Evolutionary conservation across 2,888 invertebrate species (phyloP), one percentile per base, ranked within the genome.

Genomic region (Ypsolopha scabrella): DNA sequence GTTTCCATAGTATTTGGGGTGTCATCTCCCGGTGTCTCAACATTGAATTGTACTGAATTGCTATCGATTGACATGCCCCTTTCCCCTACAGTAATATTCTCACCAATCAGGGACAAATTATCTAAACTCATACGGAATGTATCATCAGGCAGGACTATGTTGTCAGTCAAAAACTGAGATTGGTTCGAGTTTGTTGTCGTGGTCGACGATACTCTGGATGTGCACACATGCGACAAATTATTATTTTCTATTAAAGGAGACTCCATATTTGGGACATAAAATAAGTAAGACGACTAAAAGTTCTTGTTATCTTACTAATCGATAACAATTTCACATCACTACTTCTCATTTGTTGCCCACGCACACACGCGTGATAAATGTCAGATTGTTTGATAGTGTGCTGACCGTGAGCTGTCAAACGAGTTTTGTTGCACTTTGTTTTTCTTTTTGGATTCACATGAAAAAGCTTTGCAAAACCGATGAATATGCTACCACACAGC

Each of bases 291-390:
- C 57, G 55, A 62, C 57, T 53, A 55, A 54, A n/a, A 66, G 80
- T 60, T 82, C 81, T 83, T 82, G 82, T 80, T 72, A 80, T 79
- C 80, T 75, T 67, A 64, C 67, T 72, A 80, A 82, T 83, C 83
- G 83, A 83, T 83, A 83, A 73, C 74, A 78, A 80, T 67, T 79
- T 80, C 75, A 79, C 82, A 82, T 82, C 82, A 81, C 82, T 83
- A 56, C 46, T 39, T 44, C n/a, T 24, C 2, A 37, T 41, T 4
- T 50, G 38, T 13, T 14, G 10, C 38, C 24, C 57, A 51, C 55
- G 70, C 74, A 55, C 78, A 80, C 74, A 83, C 81, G 72, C 75
- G 72, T 74, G 72, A 2, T 56, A 41, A 54, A 13, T 53, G 52
- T 56, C 52, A 24, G 52, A 51, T 51, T 52, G 51, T 59, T 56